Evolutionary conservation across 2,888 invertebrate species (phyloP), one percentile per base, ranked within the genome.

Genomic region (Dilophus febrilis): DNA sequence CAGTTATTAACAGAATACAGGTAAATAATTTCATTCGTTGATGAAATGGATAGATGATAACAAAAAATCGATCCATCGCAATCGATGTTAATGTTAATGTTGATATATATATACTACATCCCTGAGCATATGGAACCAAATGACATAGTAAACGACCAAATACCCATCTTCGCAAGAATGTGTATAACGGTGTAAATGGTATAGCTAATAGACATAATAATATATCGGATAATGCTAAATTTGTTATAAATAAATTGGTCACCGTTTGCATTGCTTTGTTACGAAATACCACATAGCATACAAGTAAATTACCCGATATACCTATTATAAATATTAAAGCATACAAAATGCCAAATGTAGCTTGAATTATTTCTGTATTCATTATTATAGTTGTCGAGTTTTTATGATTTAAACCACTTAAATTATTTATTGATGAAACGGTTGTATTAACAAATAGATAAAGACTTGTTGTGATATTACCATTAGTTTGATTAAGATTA

Each of bases 201-300:
- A 97, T 90, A 3, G 92, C 91, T 43, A 97, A 71, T 12, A 85
- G 71, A 58, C 94, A 94, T 47, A 98, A 72, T 35, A 97, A 65
- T 36, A 97, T 86, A 59, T 98, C 97, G 8, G 92, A 90, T 27
- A 95, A 66, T 0, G 97, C 97, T 51, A 98, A 66, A 59, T 97
- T 97, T 32, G 90, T 87, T 55, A 97, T 97, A 65, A 97, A 97
- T 38, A 92, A 74, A 59, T 97, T 97, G 4, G 97, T 97, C 29
- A 97, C 95, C 0, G 94, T 92, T 57, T 94, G 94, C 95, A 97
- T 95, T 22, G 86, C 82, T 49, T 79, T 80, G 63, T 92, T 95
- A 26, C 88, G 71, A 28, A 84, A 72, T 6, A 98, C 94, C 13
- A 97, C 92, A 56, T 81, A 94, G 54, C 91, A 90, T 17, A 97